Conservation (phyloP, 2,888 invertebrate species). For the Brachycybe producta region DNA sequence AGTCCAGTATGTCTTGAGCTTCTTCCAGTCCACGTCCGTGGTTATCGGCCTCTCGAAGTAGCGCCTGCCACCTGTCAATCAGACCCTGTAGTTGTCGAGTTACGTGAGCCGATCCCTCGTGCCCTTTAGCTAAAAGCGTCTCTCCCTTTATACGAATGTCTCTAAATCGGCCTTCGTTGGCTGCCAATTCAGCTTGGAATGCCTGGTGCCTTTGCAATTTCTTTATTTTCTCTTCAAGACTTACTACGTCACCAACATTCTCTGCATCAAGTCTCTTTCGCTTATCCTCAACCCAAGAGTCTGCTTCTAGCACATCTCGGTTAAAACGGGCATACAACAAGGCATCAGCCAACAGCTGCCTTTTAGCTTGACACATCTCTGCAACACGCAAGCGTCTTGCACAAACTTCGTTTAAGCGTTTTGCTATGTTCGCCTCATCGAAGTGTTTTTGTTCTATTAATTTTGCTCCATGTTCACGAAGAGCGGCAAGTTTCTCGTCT, state of each 20-base stretch:
- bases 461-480: constrained; percentile 74
- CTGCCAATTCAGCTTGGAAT: constrained; percentile 79
- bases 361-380: constrained; percentile 51
- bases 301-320: constrained; percentile 62
- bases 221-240: constrained; percentile 86
- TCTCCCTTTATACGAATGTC: constrained; percentile 49
- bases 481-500: constrained; percentile 68
- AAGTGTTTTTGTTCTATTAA: constrained; percentile 82
- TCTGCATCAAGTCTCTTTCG: constrained; percentile 72
- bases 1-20: constrained; percentile 92
- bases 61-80: constrained; percentile 50
- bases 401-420: constrained; percentile 55
- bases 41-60: constrained; percentile 46
- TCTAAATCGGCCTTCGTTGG: constrained; percentile 70
- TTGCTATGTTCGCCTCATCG: constrained; percentile 58
- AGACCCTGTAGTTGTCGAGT: constrained; percentile 54
- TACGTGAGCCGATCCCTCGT: constrained; percentile 55
- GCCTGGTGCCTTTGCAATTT: constrained; percentile 89
- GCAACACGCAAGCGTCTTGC: constrained; percentile 49
- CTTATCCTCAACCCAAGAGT: constrained; percentile 83
- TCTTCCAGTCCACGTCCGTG: constrained; percentile 77
- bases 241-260: constrained; percentile 59
- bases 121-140: constrained; percentile 50
- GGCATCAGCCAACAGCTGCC: constrained; percentile 57
- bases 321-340: constrained; percentile 79